These are phyloP conservation scores for Meloidogyne exigua DNA, from an alignment of 1,140 invertebrate species.

Conservation along the genomic window DNA sequence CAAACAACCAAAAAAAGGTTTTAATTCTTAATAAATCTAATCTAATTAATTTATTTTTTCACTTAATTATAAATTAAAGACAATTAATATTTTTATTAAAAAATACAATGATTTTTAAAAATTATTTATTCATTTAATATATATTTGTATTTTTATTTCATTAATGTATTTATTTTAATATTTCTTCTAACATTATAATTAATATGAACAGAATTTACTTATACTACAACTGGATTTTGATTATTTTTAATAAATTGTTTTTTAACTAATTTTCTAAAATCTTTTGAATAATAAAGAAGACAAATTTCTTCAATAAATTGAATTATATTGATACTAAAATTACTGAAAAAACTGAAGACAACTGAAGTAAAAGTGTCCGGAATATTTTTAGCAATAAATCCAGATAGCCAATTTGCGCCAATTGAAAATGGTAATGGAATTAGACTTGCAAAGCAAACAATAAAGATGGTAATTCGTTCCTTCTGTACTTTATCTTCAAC, in stretches of 20 bases:
- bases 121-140: too few species aligned
- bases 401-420: neutral
- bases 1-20: too few species aligned
- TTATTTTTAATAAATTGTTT: neutral
- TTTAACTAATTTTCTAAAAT: neutral
- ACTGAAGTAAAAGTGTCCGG: neutral
- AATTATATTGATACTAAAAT: neutral
- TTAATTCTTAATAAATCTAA: too few species aligned
- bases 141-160: too few species aligned
- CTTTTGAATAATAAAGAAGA: neutral
- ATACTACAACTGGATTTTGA: too few species aligned
- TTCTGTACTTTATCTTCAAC: neutral
- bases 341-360: neutral
- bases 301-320: neutral
- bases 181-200: too few species aligned
- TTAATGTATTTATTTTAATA: too few species aligned
- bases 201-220: too few species aligned
- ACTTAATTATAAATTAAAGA: too few species aligned
- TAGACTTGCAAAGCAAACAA: neutral
- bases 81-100: too few species aligned
- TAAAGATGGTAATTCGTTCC: neutral
- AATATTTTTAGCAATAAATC: neutral
- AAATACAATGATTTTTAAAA: too few species aligned
- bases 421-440: neutral
- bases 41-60: too few species aligned